Evolutionary conservation across 2,113 vertebrate species (phyloP).

Genomic region (Notarius quadriscutis): DNA sequence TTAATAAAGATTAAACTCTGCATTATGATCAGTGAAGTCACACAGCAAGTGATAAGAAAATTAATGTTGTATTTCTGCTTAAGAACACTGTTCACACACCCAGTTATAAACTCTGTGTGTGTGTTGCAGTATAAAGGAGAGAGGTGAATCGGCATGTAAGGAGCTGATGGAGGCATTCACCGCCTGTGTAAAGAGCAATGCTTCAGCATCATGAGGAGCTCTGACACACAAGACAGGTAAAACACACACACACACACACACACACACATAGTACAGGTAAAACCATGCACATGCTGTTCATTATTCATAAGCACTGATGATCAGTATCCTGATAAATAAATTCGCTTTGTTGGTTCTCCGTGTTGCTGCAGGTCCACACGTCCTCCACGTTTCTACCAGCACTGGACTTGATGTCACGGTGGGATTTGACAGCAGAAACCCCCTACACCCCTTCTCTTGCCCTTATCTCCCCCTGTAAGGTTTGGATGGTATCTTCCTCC

Average conservation of each 20-base stretch:
- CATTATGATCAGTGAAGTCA: no score
- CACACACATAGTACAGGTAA: no score
- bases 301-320: background rate
- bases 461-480: constrained; percentile 39
- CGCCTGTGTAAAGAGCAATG: constrained; percentile 72
- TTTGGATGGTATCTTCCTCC: constrained; percentile 57
- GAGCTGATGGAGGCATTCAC: constrained; percentile 76
- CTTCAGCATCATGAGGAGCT: constrained; percentile 68
- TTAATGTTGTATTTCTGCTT: background rate
- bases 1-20: no score
- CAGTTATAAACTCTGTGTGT: background rate
- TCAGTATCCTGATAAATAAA: background rate
- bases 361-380: constrained; percentile 37
- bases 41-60: background rate
- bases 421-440: constrained; percentile 64
- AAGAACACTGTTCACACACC: background rate
- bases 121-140: constrained; percentile 68
- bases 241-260: constrained; percentile 3
- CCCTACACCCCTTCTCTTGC: constrained; percentile 18
- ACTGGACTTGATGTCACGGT: constrained; percentile 62
- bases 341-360: background rate
- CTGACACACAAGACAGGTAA: constrained; percentile 60
- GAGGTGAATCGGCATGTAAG: constrained; percentile 72
- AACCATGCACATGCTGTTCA: background rate
- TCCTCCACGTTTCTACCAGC: constrained; percentile 74